Base-by-base conservation (phyloP, 2,113 vertebrate genomes). In the Benitochromis conjunctus region DNA sequence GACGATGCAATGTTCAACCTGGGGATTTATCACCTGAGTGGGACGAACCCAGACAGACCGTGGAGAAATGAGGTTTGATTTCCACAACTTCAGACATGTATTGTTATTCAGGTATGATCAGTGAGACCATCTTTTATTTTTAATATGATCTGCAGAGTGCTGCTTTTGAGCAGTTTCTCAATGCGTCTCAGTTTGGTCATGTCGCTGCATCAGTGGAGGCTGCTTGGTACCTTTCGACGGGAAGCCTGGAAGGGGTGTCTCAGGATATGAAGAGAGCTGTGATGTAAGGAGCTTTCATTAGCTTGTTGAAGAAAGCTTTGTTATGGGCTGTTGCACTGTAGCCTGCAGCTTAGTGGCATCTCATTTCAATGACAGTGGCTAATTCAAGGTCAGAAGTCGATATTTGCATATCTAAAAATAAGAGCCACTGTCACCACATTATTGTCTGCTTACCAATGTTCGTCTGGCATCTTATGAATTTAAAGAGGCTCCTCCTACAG, bases 1-100 rank as follows among this genome's bases (percentile, higher is more conserved):
- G 92, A 91, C 3, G 97, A 99, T 26, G 97, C 95, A 3, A 95
- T 97, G 0, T 99, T 97, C 88, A 99, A 99, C 90, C 96, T 99
- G 41, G 98, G 98, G 38, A 88, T 98, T 57, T 96, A 97, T 31
- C 93, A 98, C 89, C 92, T 98, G 80, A 96, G 88, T 41, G 97
- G 97, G 62, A 90, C 92, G 48, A 94, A 96, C 90, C 97, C 97
- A 0, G 95, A 96, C 80, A 85, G 83, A 6, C 88, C 93, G n/a
- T 79, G 57, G 24, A 97, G 87, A 89, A 98, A 99, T 86, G 96
- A 98, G 94, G 98, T 99, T 81, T 87, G 96, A 95, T 13, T 53
- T 48, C 6, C 13, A 62, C 24, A 29, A 16, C 55, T 29, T 60
- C 19, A 19, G 12, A 41, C 18, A 31, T 41, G 1, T n/a, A 18